Percentiles rank a stretch among this genome's conserved stretches.
Conservation (phyloP, 2,113 vertebrate species). For the Naja naja region DNA sequence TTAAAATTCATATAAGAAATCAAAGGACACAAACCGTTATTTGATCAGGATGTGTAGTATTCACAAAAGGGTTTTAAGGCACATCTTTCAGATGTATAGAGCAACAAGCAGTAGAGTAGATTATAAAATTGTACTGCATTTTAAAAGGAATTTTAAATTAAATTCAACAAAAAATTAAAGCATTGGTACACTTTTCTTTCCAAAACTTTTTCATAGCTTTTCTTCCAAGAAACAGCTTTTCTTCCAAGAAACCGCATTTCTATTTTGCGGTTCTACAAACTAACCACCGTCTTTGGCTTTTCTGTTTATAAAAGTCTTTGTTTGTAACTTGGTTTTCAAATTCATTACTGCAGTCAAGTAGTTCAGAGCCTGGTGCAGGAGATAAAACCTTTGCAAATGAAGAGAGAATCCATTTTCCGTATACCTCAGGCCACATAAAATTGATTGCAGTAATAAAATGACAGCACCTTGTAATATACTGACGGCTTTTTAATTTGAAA, state of each 20-base stretch:
- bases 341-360: slow-evolving; percentile 80
- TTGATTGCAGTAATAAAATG: slow-evolving; percentile 92
- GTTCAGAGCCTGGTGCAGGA: slow-evolving; percentile 78
- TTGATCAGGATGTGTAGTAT: background rate
- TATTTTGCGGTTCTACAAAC: slow-evolving; percentile 37
- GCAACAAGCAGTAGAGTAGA: background rate
- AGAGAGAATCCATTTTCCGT: slow-evolving; percentile 77
- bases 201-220: slow-evolving; percentile 32
- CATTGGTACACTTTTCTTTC: slow-evolving; percentile 17
- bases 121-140: background rate
- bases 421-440: slow-evolving; percentile 75
- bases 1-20: background rate
- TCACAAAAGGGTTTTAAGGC: background rate
- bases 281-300: slow-evolving; percentile 49
- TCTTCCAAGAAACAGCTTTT: slow-evolving; percentile 33
- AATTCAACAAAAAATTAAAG: background rate
- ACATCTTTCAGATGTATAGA: background rate
- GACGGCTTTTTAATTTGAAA: slow-evolving; percentile 83
- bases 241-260: slow-evolving; percentile 21
- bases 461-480: slow-evolving; percentile 82
- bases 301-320: slow-evolving; percentile 72
- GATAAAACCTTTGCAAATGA: slow-evolving; percentile 86
- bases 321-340: slow-evolving; percentile 73
- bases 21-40: background rate
- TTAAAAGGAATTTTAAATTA: background rate